Base-by-base conservation (phyloP, 2,888 invertebrate genomes). In the Spodoptera exigua region DNA sequence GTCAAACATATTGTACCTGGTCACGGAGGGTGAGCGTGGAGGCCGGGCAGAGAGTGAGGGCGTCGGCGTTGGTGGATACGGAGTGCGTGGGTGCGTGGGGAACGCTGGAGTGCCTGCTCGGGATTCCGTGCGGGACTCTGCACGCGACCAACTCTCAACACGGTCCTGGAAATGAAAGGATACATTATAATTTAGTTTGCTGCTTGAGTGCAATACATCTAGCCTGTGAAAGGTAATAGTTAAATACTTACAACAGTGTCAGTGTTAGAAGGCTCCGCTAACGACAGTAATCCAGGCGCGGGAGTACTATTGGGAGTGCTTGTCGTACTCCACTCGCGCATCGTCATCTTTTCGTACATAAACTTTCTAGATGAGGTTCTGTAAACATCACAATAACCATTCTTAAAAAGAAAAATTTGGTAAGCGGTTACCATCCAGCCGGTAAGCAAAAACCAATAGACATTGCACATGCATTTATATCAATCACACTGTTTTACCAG, bases 101-200 rank as follows among this genome's bases (percentile, higher is more conserved):
- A 99, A 99, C 55, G 97, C 97, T 41, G 99, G 99, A 17, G 99
- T 99, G 87, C 98, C 97, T 21, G 98, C 97, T 62, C 98, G 95
- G 44, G 96, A 95, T 81, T 95, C 93, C 56, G 95, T 95, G 62
- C 95, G 95, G 65, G 85, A 85, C 58, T 95, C 91, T 2, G 62
- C 53, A 41, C 76, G 75, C 0, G 67, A 73, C 86, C 96, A 96
- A 79, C 96, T 96, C 76, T 95, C 95, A 14, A 96, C 95, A 69
- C 97, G 96, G 78, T 96, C 96, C 95, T 74, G 61, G n/a, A 61
- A 51, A 14, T 2, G 17, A 0, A 43, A 16, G 9, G 9, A 3
- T 9, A 5, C 0, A 27, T 45, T 35, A 21, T 2, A 41, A 32
- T 11, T 36, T 17, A 10, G 14, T 3, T 4, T 34, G 14, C 2